Evolutionary conservation across 1,140 invertebrate species (phyloP), one percentile per base, ranked within the genome.

Genomic region (Cyclina sinensis): DNA sequence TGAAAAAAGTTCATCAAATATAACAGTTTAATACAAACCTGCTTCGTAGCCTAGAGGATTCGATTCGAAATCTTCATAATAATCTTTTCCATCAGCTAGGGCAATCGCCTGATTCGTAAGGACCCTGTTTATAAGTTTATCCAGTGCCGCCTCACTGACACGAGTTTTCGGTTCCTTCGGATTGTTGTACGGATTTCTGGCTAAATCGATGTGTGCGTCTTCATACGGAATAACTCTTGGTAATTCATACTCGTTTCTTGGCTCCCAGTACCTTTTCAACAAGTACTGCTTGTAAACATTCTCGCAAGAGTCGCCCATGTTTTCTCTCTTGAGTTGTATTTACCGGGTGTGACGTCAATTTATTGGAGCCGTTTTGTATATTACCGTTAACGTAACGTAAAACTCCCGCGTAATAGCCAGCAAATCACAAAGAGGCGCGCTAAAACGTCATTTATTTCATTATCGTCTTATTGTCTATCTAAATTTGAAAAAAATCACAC

Each of bases 171-270:
- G 12, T 32, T 70, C 81, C 24, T 18, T 51, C 16, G 32, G 43
- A 27, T 65, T 48, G 24, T 70, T 46, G 37, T 83, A 83, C 30
- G 57, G n/a, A 35, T 48, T 16, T 16, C 30, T 21, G 2, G 18
- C n/a, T 39, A 83, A 65, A 70, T 83, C 43, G 43, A 70, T 48
- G 18, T 83, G 21, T 16, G n/a, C 21, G 37, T 83, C 81, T 32
- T 24, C 37, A 24, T 83, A 83, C 4, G 81, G 35, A 30, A 27
- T 30, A 27, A 83, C 24, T 39, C 30, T 65, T 3, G n/a, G 4
- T 27, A 35, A 16, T 30, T 35, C 59, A 30, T 65, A 21, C 4
- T 65, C 59, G 21, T 7, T 54, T 54, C 21, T 54, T n/a, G 2
- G 51, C 21, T 54, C 51, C 51, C 51, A 54, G 51, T 54, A 54